Percentiles rank a stretch among this genome's conserved stretches.
Evolutionary conservation across 2,888 invertebrate species (phyloP).

Genomic region (Chironomus tentans): DNA sequence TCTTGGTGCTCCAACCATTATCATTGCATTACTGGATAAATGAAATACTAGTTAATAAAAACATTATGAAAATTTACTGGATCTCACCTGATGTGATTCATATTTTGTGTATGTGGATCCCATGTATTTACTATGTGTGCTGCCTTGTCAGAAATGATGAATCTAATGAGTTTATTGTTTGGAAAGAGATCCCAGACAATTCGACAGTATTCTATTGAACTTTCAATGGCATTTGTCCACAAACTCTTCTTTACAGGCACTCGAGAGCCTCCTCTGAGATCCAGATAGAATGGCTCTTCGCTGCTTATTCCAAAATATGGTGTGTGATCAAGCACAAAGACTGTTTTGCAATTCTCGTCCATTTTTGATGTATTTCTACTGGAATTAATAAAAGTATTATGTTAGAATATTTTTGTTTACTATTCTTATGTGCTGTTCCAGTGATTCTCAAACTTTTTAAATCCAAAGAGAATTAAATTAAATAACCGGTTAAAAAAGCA

Average conservation of each 20-base stretch:
- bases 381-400: too few species aligned
- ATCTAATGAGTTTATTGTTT: constrained; percentile 72
- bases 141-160: constrained; percentile 79
- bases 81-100: constrained; percentile 61
- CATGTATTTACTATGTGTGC: constrained; percentile 80
- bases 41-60: constrained; percentile 31
- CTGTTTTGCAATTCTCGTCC: constrained; percentile 56
- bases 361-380: background rate
- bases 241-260: constrained; percentile 83
- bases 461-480: too few species aligned
- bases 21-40: constrained; percentile 68
- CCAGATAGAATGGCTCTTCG: constrained; percentile 49
- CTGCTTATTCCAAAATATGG: constrained; percentile 72
- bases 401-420: too few species aligned
- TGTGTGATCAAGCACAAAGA: constrained; percentile 90
- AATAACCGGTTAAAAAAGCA: too few species aligned
- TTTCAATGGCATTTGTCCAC: constrained; percentile 95
- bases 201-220: constrained; percentile 90
- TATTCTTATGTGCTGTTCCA: too few species aligned
- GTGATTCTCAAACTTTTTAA: too few species aligned
- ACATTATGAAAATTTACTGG: constrained; percentile 13
- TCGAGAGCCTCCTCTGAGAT: constrained; percentile 51
- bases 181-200: constrained; percentile 98
- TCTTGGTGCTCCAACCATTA: constrained; percentile 68
- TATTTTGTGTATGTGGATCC: constrained; percentile 72